Conservation (phyloP, 2,888 invertebrate species). For the Sialis lutaria region DNA sequence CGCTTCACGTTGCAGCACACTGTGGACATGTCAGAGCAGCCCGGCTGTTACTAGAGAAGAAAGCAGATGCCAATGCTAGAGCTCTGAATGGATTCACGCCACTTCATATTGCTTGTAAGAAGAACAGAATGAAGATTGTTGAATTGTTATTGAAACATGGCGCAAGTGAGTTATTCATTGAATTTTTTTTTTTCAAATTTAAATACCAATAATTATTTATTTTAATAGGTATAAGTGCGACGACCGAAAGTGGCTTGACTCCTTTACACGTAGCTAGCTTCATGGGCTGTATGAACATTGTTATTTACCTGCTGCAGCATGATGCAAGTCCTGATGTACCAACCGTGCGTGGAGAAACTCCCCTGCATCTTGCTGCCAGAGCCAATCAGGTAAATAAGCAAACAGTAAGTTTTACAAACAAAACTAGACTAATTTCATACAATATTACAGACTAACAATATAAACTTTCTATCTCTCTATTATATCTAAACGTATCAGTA, state of each 20-base stretch:
- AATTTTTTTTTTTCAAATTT: conserved; percentile 1
- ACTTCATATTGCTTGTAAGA: conserved; percentile 96
- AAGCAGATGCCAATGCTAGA: conserved; percentile 93
- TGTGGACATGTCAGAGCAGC: conserved; percentile 90
- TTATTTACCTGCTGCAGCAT: conserved; percentile 84
- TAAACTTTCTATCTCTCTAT: too few species aligned
- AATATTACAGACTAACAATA: too few species aligned
- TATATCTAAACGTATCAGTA: too few species aligned
- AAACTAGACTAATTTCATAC: too few species aligned
- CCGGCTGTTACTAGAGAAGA: conserved; percentile 74
- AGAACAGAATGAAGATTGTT: conserved; percentile 91
- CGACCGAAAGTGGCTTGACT: conserved; percentile 72
- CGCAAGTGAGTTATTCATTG: conserved; percentile 42
- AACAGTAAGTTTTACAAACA: too few species aligned
- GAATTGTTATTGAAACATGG: conserved; percentile 91
- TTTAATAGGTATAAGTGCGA: conserved; percentile 39
- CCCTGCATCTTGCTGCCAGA: conserved; percentile 86
- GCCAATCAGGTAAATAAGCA: conserved; percentile 59
- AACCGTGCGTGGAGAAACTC: conserved; percentile 92
- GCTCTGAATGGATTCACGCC: conserved; percentile 97
- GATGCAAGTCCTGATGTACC: conserved; percentile 88
- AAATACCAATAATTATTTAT: neutral
- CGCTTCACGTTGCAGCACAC: conserved; percentile 90
- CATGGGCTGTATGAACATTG: conserved; percentile 99
- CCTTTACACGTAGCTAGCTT: conserved; percentile 96